Evolutionary conservation across 2,797 vertebrate species (phyloP).

Genomic region (Micrastur ruficollis): DNA sequence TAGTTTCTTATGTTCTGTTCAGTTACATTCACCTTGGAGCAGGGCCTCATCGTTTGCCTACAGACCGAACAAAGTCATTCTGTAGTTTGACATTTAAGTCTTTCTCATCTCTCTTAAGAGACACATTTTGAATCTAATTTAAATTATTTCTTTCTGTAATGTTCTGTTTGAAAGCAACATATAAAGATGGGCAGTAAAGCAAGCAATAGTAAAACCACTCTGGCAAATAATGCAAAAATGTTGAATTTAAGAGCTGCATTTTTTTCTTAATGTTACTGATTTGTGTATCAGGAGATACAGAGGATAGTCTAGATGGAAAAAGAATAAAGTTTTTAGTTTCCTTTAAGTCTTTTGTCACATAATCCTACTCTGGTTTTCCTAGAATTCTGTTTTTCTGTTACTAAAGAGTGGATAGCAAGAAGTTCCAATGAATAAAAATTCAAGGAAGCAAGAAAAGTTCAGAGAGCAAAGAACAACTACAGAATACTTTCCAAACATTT

Average conservation of each 20-base stretch:
- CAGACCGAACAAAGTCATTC: neutral
- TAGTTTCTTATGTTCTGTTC: neutral
- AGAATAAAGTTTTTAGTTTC: neutral
- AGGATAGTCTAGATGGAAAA: neutral
- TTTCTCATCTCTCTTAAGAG: neutral
- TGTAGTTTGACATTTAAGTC: neutral
- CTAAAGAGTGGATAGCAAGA: neutral
- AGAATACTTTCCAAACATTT: neutral
- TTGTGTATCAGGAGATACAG: neutral
- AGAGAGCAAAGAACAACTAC: neutral
- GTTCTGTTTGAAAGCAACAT: neutral
- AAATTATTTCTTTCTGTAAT: neutral
- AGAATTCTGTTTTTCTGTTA: neutral
- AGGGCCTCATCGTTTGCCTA: neutral
- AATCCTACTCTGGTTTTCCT: neutral
- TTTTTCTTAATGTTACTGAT: neutral
- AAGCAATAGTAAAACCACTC: neutral
- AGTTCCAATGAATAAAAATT: neutral
- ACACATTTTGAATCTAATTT: neutral
- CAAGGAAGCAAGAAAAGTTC: neutral
- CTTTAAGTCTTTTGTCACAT: neutral
- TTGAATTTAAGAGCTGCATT: neutral
- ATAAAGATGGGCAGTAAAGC: neutral
- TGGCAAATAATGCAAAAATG: neutral
- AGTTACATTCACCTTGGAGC: neutral